Evolutionary conservation across 2,888 invertebrate genomes (phyloP).

Genomic region (Pharmacophagus antenor): DNA sequence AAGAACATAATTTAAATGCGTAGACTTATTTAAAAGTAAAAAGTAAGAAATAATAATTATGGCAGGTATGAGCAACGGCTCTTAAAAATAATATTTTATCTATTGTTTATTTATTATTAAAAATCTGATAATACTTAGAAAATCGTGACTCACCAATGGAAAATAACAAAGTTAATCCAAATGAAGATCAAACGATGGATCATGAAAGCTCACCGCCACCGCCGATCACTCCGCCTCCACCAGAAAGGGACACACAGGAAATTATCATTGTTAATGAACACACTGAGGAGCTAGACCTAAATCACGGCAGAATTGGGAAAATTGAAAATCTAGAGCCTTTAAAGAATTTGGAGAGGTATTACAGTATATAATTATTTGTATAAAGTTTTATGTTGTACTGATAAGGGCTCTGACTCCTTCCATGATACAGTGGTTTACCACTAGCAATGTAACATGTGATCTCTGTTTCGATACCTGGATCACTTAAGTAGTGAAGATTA

Average conservation of each 20-base stretch:
- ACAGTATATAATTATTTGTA: neutral
- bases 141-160: slow-evolving; percentile 46
- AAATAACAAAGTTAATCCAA: slow-evolving; percentile 42
- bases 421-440: too few species aligned
- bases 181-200: slow-evolving; percentile 35
- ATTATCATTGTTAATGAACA: slow-evolving; percentile 84
- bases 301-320: slow-evolving; percentile 92
- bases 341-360: slow-evolving; percentile 84
- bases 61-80: slow-evolving; percentile 16
- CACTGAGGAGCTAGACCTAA: slow-evolving; percentile 89
- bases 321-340: slow-evolving; percentile 91
- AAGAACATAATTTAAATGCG: slow-evolving; percentile 5
- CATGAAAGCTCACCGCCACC: slow-evolving; percentile 47
- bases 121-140: slow-evolving; percentile 39
- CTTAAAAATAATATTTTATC: neutral
- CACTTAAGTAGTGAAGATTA: too few species aligned
- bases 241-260: slow-evolving; percentile 76
- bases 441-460: too few species aligned
- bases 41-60: slow-evolving; percentile 8
- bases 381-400: neutral
- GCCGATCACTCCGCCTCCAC: slow-evolving; percentile 51
- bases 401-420: too few species aligned
- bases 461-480: too few species aligned
- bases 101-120: neutral
- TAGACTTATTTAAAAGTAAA: slow-evolving; percentile 2